Percentiles rank a stretch among this genome's conserved stretches.
phyloP scores from a whole-genome alignment of 2,113 vertebrate species.

The Machaerirhynchus nigripectus region DNA sequence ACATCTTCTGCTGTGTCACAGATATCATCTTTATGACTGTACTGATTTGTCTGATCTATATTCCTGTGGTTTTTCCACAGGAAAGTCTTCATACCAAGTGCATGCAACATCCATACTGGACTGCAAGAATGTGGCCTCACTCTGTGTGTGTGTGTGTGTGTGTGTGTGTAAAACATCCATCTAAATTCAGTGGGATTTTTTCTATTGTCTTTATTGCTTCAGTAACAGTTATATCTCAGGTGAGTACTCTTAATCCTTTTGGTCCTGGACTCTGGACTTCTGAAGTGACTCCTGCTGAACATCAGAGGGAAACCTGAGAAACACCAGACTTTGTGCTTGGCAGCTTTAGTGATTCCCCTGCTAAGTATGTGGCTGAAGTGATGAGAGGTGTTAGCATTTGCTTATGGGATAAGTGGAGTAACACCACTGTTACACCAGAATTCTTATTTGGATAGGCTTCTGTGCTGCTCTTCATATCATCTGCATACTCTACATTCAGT shows the following conservation, averaged over 20 bases:
- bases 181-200: not conserved
- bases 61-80: not conserved
- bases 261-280: not conserved
- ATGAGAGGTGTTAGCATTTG: not conserved
- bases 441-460: not conserved
- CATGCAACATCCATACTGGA: not conserved
- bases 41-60: not conserved
- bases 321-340: not conserved
- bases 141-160: not conserved
- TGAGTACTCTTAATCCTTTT: not conserved
- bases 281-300: not conserved
- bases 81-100: not conserved
- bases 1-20: slow-evolving; percentile 37
- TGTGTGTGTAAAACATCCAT: not conserved
- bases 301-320: not conserved
- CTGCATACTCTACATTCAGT: accelerated
- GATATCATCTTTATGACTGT: slow-evolving; percentile 25
- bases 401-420: not conserved
- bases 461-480: not conserved
- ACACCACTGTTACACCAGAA: not conserved
- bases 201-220: not conserved
- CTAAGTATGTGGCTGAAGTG: not conserved
- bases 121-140: not conserved
- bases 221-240: not conserved
- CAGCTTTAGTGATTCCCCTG: not conserved